Evolutionary conservation across 1,140 invertebrate genomes (phyloP).

Genomic region (Caenorhabditis inopinata): DNA sequence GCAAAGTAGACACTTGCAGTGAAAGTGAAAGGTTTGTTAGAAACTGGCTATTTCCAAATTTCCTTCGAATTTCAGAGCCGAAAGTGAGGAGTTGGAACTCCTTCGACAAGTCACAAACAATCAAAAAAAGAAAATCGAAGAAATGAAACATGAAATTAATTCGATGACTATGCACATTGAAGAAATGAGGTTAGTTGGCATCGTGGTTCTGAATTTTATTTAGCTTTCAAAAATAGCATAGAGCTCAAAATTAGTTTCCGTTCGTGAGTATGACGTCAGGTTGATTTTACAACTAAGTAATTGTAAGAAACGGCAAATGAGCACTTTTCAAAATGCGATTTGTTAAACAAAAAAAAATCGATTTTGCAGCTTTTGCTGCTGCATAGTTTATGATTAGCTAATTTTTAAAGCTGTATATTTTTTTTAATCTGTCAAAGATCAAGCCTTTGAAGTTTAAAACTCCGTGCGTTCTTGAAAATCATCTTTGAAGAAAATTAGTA

Average conservation of each 20-base stretch:
- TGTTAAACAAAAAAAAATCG: too few species aligned
- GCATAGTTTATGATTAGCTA: too few species aligned
- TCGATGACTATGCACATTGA: constrained; percentile 36
- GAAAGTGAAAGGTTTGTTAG: neutral
- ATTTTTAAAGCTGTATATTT: too few species aligned
- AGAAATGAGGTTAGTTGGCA: constrained; percentile 28
- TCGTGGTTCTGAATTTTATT: too few species aligned
- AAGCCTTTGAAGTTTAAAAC: too few species aligned
- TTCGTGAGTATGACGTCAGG: neutral
- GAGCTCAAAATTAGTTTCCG: neutral
- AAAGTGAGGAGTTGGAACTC: constrained; percentile 19
- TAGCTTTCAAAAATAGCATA: neutral
- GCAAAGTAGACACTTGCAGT: constrained; percentile 26
- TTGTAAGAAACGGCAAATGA: too few species aligned
- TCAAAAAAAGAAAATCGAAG: constrained; percentile 43
- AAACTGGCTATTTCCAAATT: neutral
- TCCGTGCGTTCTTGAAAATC: too few species aligned
- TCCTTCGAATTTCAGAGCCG: neutral
- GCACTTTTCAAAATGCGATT: too few species aligned
- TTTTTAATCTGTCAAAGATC: too few species aligned
- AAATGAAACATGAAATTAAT: constrained; percentile 31
- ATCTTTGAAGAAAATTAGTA: too few species aligned
- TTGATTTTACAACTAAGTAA: too few species aligned
- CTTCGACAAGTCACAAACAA: constrained; percentile 23
- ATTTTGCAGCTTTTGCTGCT: too few species aligned